Evolutionary conservation across 2,797 vertebrate genomes (phyloP), one percentile per base, ranked within the genome.

Genomic region (Ataeniobius toweri): DNA sequence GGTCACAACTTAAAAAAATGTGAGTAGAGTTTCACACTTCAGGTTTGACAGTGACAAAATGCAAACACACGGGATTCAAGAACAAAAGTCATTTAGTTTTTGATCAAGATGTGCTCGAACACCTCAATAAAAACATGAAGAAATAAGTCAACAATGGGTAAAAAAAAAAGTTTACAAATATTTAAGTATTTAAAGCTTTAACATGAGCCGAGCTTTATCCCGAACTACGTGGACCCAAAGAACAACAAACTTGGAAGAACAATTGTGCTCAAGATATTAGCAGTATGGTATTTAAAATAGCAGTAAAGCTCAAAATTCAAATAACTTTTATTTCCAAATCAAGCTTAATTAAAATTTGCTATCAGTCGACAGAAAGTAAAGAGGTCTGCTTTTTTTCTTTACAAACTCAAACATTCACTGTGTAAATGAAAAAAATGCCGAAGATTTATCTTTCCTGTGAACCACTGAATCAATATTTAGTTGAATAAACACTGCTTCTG

Each of bases 191-290:
- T 3, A 74, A 20, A 71, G 36, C 8, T 73, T 76, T 69, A 3
- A 39, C 8, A n/a, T 2, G 2, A 68, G 44, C 39, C 26, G 14
- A 4, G 41, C 65, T 67, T 79, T 8, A 79, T 80, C 39, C 73
- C 61, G 82, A 79, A 78, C 24, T 8, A 82, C 67, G 71, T 24
- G 28, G 48, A 78, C 77, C 48, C 3, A 74, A 65, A 75, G 61
- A 76, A 56, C 18, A 83, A 72, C 50, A 71, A 50, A 75, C 69
- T 67, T 24, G 56, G 3, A 48, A 46, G 22, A 74, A 80, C 24
- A 75, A 14, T 39, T 67, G 22, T 22, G 36, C 20, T 63, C 31
- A 63, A 36, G 16, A 36, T 63, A 50, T 13, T 50, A 59, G 12
- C 56, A 59, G 12, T 61, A 28, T 28, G 28, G 26, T 31, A 28